Evolutionary conservation across 2,888 invertebrate species (phyloP).

Genomic region (Sesamia inferens): DNA sequence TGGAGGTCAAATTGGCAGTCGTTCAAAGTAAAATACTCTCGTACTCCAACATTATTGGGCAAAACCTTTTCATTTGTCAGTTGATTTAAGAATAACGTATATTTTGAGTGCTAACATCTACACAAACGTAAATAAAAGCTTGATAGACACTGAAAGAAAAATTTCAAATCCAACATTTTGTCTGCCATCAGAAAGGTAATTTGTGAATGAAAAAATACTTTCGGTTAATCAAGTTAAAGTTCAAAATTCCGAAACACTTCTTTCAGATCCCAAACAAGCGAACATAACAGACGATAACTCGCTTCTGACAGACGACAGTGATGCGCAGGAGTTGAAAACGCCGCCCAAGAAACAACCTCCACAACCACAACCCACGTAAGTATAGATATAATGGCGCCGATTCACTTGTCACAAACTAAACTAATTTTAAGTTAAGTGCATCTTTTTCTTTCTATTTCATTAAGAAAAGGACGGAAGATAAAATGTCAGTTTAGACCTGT

Average conservation of each 20-base stretch:
- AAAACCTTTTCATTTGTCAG: no score
- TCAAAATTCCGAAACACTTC: not conserved
- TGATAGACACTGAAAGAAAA: no score
- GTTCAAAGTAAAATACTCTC: no score
- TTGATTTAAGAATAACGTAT: not conserved
- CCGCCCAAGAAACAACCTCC: conserved; percentile 70
- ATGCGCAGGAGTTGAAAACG: conserved; percentile 61
- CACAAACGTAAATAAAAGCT: not conserved
- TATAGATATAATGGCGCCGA: no score
- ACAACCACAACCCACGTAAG: conserved; percentile 69
- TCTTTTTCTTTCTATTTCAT: no score
- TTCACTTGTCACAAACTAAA: no score
- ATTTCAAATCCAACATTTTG: not conserved
- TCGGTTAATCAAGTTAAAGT: not conserved
- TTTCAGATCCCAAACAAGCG: conserved; percentile 62
- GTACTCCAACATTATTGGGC: no score
- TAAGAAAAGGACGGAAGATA: no score
- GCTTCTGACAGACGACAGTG: conserved; percentile 79
- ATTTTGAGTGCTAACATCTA: not conserved
- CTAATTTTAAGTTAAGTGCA: no score
- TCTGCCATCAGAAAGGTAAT: not conserved
- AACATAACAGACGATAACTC: conserved; percentile 81
- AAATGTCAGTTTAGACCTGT: no score
- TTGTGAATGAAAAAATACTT: not conserved
- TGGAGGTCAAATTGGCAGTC: no score